phyloP scores from a whole-genome alignment of 2,888 invertebrate species.

The Melanostoma mellinum region DNA sequence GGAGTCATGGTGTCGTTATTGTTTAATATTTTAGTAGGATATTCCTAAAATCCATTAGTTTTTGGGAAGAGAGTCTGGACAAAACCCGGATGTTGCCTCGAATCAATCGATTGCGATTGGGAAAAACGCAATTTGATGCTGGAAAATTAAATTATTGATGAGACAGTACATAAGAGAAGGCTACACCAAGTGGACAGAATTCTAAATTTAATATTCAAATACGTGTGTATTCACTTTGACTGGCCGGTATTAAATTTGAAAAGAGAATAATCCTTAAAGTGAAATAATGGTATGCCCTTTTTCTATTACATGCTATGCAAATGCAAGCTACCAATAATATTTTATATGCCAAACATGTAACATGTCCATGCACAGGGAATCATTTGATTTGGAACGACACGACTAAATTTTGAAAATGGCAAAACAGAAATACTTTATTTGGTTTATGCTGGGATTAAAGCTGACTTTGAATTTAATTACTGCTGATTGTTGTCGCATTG shows the following conservation, averaged over 20 bases:
- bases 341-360: constrained; percentile 35
- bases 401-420: constrained; percentile 1
- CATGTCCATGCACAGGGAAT: constrained; percentile 7
- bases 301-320: constrained; percentile 23
- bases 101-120: constrained; percentile 61
- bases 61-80: constrained; percentile 23
- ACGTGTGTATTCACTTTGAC: constrained; percentile 36
- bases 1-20: constrained; percentile 53
- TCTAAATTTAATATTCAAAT: constrained; percentile 51
- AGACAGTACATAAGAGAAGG: background rate
- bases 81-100: constrained; percentile 40
- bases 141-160: constrained; percentile 55
- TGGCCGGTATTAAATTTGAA: constrained; percentile 30
- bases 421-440: background rate
- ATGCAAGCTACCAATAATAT: background rate
- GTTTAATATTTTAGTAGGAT: constrained; percentile 69
- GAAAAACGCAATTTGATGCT: constrained; percentile 50
- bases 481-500: too few relatives aligned
- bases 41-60: constrained; percentile 69
- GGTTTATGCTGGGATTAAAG: too few relatives aligned
- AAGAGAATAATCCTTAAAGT: constrained; percentile 38
- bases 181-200: constrained; percentile 29
- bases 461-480: too few relatives aligned
- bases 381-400: constrained; percentile 11
- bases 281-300: constrained; percentile 36